Percentiles rank a stretch among this genome's conserved stretches.
Evolutionary conservation across 2,888 invertebrate genomes (phyloP).

Genomic region (Protonemura montana): DNA sequence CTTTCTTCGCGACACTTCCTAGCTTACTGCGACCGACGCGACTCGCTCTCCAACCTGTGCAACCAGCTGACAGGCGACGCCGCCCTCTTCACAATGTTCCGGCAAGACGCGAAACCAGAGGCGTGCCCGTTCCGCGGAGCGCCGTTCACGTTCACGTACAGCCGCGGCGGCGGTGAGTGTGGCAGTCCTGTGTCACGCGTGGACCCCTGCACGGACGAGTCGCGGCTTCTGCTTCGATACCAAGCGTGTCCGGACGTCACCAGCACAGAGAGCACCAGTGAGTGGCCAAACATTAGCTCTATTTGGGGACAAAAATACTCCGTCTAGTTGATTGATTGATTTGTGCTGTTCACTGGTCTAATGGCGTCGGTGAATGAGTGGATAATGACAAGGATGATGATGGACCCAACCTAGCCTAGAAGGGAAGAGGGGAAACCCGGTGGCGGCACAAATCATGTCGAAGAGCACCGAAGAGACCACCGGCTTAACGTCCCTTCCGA

Average conservation of each 20-base stretch:
- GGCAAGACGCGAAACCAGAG: conserved; percentile 85
- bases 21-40: conserved; percentile 77
- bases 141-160: conserved; percentile 84
- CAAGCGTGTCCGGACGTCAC: conserved; percentile 87
- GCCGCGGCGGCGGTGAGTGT: conserved; percentile 89
- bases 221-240: conserved; percentile 86
- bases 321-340: no score
- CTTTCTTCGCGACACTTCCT: conserved; percentile 57
- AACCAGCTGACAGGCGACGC: conserved; percentile 90
- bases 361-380: no score
- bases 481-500: no score
- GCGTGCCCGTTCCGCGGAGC: conserved; percentile 89
- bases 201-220: conserved; percentile 93
- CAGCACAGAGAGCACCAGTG: conserved; percentile 90
- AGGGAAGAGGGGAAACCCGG: no score
- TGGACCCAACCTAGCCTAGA: no score
- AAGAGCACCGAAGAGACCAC: no score
- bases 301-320: no score
- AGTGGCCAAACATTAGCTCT: no score
- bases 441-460: no score
- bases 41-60: conserved; percentile 81
- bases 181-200: conserved; percentile 88
- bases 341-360: no score
- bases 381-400: no score
- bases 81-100: conserved; percentile 86